phyloP scores from a whole-genome alignment of 2,113 vertebrate species.

The Penelope pileata region DNA sequence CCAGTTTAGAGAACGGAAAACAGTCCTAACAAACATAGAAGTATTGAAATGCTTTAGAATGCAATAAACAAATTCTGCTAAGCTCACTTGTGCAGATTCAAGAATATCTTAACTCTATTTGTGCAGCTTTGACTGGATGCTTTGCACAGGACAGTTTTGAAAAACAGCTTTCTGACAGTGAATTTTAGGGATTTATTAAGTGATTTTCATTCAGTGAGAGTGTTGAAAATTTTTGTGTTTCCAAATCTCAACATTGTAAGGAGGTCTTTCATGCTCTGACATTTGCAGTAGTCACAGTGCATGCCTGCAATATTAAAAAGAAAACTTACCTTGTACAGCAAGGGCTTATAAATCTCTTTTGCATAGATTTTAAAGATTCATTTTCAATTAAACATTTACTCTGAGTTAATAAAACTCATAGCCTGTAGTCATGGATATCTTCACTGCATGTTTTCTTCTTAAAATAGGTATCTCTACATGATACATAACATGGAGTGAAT shows the following conservation, averaged over 20 bases:
- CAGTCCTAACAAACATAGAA: neutral
- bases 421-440: neutral
- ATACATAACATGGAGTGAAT: neutral
- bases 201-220: slow-evolving; percentile 32
- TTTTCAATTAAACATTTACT: slow-evolving; percentile 28
- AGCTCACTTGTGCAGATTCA: neutral
- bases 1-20: neutral
- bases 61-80: neutral
- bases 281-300: neutral
- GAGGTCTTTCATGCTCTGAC: neutral
- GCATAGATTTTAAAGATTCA: slow-evolving; percentile 6
- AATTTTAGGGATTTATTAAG: slow-evolving; percentile 62
- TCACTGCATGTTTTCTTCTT: neutral
- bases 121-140: neutral
- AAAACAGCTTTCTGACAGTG: slow-evolving; percentile 24
- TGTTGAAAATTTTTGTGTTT: neutral
- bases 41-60: neutral
- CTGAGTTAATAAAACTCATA: slow-evolving; percentile 9
- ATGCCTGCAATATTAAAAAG: neutral
- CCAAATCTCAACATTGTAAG: neutral
- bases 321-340: neutral
- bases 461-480: neutral
- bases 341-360: neutral
- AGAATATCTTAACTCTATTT: neutral
- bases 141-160: slow-evolving; percentile 18